Base-by-base conservation (phyloP, 2,888 invertebrate species). In the Mythimna ferrago region DNA sequence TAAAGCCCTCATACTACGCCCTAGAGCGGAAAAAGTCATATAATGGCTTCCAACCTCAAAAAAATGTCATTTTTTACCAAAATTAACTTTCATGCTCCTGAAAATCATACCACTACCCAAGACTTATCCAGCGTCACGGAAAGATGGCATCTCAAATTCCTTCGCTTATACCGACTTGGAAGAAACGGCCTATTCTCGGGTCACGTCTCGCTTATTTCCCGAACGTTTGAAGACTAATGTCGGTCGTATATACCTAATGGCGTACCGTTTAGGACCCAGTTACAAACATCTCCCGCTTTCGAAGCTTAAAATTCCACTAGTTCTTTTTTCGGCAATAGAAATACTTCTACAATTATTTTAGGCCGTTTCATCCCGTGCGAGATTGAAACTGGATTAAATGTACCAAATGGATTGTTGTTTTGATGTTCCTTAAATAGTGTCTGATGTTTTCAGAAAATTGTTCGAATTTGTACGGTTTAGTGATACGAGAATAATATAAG, bases 181-280 rank as follows among this genome's bases (percentile, higher is more conserved):
- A 41, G 54, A 58, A 66, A 32, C 10, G 41, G 53, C 73, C 77
- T 64, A 67, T 32, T 54, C 61, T 51, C 32, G 54, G 70, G 87
- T 87, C 88, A 89, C 90, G 89, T 89, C 71, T 68, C 85, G 80
- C 76, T 85, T 84, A 86, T 85, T 86, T 83, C 84, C 82, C 84
- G 70, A 79, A 81, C 84, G 78, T 82, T 82, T 81, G 73, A 83
- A 88, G 88, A 89, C 88, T 90, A 89, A 89, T 91, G 88, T 63
- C 76, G 80, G 80, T 87, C 88, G 84, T 89, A 87, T 73, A 88
- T 76, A 82, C 86, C 85, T 91, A 91, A 91, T 90, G 89, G 87
- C 78, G 72, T 53, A 73, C 73, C 88, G 88, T 90, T 90, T 91
- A 90, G 88, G 86, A 78, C 85, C 82, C 81, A 74, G 86, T 88